A percentile compares a stretch with the other conserved stretches of the same genome.
phyloP scores from a whole-genome alignment of 2,888 invertebrate species.

The Therioaphis trifolii region DNA sequence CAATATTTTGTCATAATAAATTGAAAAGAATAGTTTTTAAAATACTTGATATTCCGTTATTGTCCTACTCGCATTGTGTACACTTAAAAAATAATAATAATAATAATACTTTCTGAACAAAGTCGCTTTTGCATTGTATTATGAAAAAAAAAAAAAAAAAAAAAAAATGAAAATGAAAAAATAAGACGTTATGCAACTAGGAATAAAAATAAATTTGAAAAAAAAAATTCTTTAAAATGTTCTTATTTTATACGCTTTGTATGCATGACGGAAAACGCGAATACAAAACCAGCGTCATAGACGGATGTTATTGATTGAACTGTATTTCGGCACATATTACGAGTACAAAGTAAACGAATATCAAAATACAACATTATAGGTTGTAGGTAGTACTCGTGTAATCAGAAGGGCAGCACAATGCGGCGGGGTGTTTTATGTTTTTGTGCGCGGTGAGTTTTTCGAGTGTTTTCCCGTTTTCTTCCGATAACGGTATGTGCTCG shows the following conservation, averaged over 20 bases:
- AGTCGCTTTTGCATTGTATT: conserved; percentile 1
- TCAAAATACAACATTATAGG: not conserved
- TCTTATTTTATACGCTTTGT: too few relatives aligned
- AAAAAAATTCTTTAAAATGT: not conserved
- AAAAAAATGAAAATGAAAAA: too few relatives aligned
- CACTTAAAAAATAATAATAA: not conserved
- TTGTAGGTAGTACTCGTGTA: not conserved
- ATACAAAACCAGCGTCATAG: too few relatives aligned
- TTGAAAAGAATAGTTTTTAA: conserved; percentile 5
- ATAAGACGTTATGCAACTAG: not conserved
- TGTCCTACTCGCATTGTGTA: conserved; percentile 5
- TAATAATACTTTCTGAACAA: not conserved
- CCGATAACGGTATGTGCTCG: conserved; percentile 4
- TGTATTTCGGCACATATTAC: not conserved
- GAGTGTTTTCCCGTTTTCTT: not conserved
- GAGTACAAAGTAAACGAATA: not conserved
- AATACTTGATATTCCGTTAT: conserved; percentile 8
- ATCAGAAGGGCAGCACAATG: not conserved
- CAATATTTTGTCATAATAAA: not conserved
- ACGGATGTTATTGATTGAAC: not conserved
- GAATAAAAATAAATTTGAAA: not conserved
- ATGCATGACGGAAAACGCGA: too few relatives aligned
- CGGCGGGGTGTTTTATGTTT: not conserved
- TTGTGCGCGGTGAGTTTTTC: not conserved
- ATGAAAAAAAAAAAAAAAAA: too few relatives aligned